phyloP scores from a whole-genome alignment of 1,140 invertebrate species.

The Ceratina australensis region DNA sequence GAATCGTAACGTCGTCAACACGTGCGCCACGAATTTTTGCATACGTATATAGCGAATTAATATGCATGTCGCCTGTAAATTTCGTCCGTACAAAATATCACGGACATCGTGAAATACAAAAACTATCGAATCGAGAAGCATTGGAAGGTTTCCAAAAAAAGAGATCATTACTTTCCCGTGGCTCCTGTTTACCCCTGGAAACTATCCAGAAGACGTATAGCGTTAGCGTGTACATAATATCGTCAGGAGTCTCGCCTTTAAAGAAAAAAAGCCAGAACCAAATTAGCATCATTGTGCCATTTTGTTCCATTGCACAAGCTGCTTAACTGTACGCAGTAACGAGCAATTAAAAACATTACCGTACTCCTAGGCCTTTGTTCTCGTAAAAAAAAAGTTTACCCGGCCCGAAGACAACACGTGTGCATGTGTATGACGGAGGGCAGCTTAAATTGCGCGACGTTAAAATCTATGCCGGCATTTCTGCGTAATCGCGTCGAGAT shows the following conservation, averaged over 20 bases:
- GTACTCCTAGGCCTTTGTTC: not conserved
- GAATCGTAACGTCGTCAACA: not conserved
- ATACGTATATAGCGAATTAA: not conserved
- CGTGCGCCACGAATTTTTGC: not conserved
- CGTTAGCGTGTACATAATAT: constrained; percentile 16
- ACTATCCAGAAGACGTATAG: constrained; percentile 42
- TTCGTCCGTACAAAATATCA: constrained; percentile 16
- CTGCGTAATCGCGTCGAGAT: not conserved
- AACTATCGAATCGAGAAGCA: constrained; percentile 35
- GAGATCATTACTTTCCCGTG: constrained; percentile 48
- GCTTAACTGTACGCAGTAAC: not conserved
- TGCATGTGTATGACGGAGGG: not conserved
- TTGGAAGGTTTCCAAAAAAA: constrained; percentile 50
- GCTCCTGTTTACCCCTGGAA: constrained; percentile 42
- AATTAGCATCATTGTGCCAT: not conserved
- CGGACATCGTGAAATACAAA: constrained; percentile 8
- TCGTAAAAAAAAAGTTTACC: not conserved
- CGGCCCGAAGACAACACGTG: not conserved
- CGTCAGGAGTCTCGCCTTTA: constrained; percentile 6
- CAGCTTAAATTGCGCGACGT: constrained; percentile 2
- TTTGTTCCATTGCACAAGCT: not conserved
- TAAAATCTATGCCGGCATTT: not conserved
- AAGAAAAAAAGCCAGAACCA: constrained; percentile 19
- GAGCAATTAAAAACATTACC: not conserved
- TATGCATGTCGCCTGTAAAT: not conserved